Percentiles rank a stretch among this genome's conserved stretches.
phyloP scores from a whole-genome alignment of 2,113 vertebrate genomes.

The Neolamprologus brichardi region DNA sequence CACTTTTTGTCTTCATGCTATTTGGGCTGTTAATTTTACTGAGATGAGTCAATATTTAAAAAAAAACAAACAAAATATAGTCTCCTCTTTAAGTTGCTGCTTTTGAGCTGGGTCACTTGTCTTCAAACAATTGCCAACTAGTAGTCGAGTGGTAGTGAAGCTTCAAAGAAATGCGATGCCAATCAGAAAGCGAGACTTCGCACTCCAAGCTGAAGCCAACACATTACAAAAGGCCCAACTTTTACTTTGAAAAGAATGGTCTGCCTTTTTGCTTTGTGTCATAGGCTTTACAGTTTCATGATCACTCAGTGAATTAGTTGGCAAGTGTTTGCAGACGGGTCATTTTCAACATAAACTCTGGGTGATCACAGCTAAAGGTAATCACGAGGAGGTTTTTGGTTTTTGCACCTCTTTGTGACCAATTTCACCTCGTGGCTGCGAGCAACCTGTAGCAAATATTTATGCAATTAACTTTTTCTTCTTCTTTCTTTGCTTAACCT shows the following conservation, averaged over 20 bases:
- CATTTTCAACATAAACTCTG: neutral
- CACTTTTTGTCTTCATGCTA: neutral
- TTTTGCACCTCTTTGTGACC: neutral
- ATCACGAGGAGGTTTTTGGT: neutral
- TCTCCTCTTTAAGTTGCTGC: neutral
- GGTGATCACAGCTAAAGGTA: neutral
- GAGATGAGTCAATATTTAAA: neutral
- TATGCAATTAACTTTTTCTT: neutral
- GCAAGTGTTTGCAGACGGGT: neutral
- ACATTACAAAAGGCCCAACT: neutral
- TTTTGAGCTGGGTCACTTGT: neutral
- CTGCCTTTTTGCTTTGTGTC: fast-evolving
- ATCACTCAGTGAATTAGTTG: neutral
- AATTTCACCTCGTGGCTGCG: neutral
- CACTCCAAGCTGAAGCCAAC: neutral
- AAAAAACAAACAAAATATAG: neutral
- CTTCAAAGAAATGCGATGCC: neutral
- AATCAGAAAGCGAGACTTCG: neutral
- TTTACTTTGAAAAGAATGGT: neutral
- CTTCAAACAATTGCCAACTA: neutral
- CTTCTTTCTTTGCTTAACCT: neutral
- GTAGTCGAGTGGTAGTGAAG: neutral
- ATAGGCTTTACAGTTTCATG: neutral
- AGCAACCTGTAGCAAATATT: neutral
- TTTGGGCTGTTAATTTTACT: neutral